Evolutionary conservation across 92 coral and sea anemone genomes (phyloP).

Genomic region (Pocillopora meandrina): DNA sequence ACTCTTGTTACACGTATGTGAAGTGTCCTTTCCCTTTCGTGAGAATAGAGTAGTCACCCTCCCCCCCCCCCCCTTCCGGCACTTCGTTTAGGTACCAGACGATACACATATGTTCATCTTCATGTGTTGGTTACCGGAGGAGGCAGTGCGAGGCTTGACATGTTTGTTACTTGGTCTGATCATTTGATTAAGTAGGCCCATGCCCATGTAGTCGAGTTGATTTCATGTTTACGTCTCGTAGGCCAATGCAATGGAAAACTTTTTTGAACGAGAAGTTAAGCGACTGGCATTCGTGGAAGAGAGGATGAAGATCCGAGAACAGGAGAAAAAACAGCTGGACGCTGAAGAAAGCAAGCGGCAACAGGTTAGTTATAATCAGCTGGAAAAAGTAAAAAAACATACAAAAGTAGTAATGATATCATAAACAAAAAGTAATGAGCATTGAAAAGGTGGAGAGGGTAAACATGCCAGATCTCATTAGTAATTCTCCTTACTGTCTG

Average conservation of each 20-base stretch:
- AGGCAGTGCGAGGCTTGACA: too few relatives aligned
- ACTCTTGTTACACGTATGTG: too few relatives aligned
- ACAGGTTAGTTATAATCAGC: slow-evolving; percentile 45
- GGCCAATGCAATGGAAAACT: slow-evolving; percentile 94
- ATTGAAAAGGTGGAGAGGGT: background rate
- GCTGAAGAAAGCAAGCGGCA: slow-evolving; percentile 66
- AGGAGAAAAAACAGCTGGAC: slow-evolving; percentile 79
- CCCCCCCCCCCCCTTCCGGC: too few relatives aligned
- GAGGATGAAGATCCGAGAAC: slow-evolving; percentile 83
- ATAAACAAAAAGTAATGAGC: background rate
- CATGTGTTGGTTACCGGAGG: too few relatives aligned
- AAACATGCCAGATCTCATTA: too few relatives aligned
- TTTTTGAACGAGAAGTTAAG: slow-evolving; percentile 95
- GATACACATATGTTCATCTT: too few relatives aligned
- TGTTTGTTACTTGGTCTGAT: too few relatives aligned
- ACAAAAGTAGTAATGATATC: background rate
- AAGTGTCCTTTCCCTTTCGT: too few relatives aligned
- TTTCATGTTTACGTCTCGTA: slow-evolving; percentile 10
- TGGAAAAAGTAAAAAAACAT: background rate
- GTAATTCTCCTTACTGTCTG: too few relatives aligned
- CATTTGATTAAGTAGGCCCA: too few relatives aligned
- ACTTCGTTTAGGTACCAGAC: too few relatives aligned
- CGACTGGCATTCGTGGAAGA: slow-evolving; percentile 92
- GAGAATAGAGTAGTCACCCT: too few relatives aligned
- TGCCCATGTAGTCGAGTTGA: background rate